phyloP scores from a whole-genome alignment of 2,888 invertebrate species.

The Stenotaenia linearis region DNA sequence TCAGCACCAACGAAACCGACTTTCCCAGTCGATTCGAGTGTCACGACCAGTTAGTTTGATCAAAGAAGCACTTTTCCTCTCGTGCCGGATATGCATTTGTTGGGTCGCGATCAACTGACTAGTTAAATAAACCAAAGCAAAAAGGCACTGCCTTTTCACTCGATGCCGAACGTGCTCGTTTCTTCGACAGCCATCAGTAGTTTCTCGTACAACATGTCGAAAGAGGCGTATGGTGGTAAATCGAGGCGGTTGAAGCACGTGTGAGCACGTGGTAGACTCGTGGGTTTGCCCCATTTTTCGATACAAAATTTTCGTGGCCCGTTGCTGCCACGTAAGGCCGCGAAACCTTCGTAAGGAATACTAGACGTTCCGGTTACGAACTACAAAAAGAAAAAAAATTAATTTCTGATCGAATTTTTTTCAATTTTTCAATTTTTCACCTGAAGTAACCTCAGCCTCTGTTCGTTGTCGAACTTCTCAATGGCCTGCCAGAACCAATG shows the following conservation, averaged over 20 bases:
- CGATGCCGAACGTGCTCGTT: conserved; percentile 93
- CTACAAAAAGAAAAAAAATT: conserved; percentile 41
- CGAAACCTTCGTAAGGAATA: conserved; percentile 95
- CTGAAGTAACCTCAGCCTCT: conserved; percentile 82
- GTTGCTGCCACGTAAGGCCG: conserved; percentile 87
- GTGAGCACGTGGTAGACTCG: conserved; percentile 87
- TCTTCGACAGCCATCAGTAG: conserved; percentile 88
- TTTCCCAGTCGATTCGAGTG: background rate
- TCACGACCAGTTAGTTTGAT: background rate
- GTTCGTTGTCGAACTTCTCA: conserved; percentile 89
- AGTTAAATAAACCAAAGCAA: background rate
- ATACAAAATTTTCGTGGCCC: conserved; percentile 94
- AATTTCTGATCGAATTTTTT: no score
- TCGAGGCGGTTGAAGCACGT: conserved; percentile 97
- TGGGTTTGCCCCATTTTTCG: conserved; percentile 94
- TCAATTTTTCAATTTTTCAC: conserved; percentile 41
- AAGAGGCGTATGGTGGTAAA: conserved; percentile 90
- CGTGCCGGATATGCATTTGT: background rate
- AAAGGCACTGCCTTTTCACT: conserved; percentile 45
- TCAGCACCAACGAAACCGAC: background rate
- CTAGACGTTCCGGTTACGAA: conserved; percentile 98
- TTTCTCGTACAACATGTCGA: conserved; percentile 84
- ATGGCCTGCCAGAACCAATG: conserved; percentile 98
- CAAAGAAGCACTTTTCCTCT: background rate
- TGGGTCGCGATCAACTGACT: background rate